Conservation (phyloP, 2,888 invertebrate species). For the Coelopa pilipes region DNA sequence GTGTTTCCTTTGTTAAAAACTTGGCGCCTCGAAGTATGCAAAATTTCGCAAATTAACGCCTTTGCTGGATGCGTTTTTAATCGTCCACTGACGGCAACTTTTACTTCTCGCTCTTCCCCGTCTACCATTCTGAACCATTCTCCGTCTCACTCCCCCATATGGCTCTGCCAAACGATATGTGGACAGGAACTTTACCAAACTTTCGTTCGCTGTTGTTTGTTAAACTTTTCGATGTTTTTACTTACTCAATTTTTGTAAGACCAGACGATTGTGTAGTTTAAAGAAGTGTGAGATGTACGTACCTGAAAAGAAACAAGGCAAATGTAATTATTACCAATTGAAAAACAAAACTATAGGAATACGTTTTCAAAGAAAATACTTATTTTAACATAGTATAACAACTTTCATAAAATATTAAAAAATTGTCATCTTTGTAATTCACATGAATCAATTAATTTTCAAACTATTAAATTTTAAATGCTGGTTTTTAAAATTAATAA, state of each 20-base stretch:
- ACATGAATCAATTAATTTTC: too few relatives aligned
- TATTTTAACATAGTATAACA: too few relatives aligned
- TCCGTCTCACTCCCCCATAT: background rate
- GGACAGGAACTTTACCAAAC: background rate
- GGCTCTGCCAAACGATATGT: background rate
- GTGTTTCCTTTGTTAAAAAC: background rate
- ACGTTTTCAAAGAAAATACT: too few relatives aligned
- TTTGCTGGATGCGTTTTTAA: constrained; percentile 15
- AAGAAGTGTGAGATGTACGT: background rate
- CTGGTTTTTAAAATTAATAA: too few relatives aligned
- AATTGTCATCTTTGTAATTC: too few relatives aligned
- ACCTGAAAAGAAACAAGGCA: background rate
- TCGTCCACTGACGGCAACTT: constrained; percentile 1
- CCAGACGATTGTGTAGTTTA: constrained; percentile 6
- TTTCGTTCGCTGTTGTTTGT: background rate
- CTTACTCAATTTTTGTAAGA: too few relatives aligned
- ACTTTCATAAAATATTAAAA: too few relatives aligned
- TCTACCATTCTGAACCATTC: too few relatives aligned
- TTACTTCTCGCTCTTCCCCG: background rate
- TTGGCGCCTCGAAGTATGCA: constrained; percentile 6
- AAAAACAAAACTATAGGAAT: too few relatives aligned
- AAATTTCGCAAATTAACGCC: constrained; percentile 29
- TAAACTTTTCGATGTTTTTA: background rate
- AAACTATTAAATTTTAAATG: too few relatives aligned
- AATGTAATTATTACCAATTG: too few relatives aligned